Evolutionary conservation across 2,888 invertebrate species (phyloP).

Genomic region (Macroteleia sp.): DNA sequence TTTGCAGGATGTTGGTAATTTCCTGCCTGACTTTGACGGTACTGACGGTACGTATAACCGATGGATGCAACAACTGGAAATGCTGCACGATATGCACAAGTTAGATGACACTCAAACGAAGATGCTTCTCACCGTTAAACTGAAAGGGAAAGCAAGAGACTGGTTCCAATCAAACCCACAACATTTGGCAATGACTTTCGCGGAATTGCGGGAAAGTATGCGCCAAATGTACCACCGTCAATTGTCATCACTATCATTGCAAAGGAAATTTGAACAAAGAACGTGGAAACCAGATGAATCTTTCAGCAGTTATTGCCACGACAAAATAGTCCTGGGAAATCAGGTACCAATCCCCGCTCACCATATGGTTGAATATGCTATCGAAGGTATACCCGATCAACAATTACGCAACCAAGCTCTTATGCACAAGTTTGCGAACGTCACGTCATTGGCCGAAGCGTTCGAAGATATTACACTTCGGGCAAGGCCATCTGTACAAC

Average conservation of each 20-base stretch:
- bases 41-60: no score
- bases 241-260: constrained; percentile 22
- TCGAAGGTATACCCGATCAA: constrained; percentile 58
- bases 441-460: constrained; percentile 4
- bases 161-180: constrained; percentile 21
- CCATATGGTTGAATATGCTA: constrained; percentile 56
- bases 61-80: no score
- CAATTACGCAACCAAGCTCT: not conserved
- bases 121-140: no score
- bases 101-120: no score
- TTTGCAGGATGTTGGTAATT: no score
- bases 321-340: constrained; percentile 61
- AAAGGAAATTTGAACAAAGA: constrained; percentile 54
- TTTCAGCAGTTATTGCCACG: constrained; percentile 62
- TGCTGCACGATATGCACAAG: no score
- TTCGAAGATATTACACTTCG: no score
- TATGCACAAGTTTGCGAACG: constrained; percentile 40
- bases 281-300: constrained; percentile 45
- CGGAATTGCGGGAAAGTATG: constrained; percentile 17
- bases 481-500: no score
- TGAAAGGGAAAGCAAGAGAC: constrained; percentile 10
- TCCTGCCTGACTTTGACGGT: no score
- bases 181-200: constrained; percentile 8
- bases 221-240: constrained; percentile 54
- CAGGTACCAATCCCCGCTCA: constrained; percentile 45